These are phyloP conservation scores for Rhabdophis nuchalis DNA, from an alignment of 2,797 vertebrate species.

Conservation along the genomic window DNA sequence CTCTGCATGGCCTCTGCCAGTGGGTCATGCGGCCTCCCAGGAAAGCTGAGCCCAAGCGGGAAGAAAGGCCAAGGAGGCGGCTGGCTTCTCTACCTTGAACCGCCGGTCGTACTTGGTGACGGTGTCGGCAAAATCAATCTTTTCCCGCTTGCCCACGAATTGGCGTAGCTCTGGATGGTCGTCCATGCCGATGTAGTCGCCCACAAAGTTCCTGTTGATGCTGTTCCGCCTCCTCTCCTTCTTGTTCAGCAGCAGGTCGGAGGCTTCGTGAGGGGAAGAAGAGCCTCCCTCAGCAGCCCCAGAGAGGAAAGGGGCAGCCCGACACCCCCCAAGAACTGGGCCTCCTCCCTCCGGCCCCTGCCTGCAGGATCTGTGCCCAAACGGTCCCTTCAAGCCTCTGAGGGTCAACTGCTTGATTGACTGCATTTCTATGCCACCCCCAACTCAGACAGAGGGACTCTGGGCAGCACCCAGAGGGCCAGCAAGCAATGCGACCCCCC, in stretches of 20 bases:
- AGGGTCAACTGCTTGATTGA: background rate
- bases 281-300: background rate
- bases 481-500: background rate
- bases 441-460: background rate
- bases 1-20: background rate
- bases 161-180: constrained; percentile 90
- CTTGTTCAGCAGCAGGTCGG: constrained; percentile 90
- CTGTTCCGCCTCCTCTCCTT: constrained; percentile 95
- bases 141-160: constrained; percentile 93
- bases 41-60: background rate
- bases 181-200: constrained; percentile 96
- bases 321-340: background rate
- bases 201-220: constrained; percentile 96
- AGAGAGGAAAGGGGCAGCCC: background rate
- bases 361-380: background rate
- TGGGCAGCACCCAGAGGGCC: background rate
- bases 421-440: background rate
- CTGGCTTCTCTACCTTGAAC: constrained; percentile 82
- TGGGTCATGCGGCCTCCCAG: background rate
- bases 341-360: background rate
- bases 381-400: background rate
- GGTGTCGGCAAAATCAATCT: constrained; percentile 94
- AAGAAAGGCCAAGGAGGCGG: background rate
- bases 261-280: constrained; percentile 72
- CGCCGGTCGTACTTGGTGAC: constrained; percentile 92